Evolutionary conservation across 2,888 invertebrate genomes (phyloP).

Genomic region (Caradrina clavipalpis): DNA sequence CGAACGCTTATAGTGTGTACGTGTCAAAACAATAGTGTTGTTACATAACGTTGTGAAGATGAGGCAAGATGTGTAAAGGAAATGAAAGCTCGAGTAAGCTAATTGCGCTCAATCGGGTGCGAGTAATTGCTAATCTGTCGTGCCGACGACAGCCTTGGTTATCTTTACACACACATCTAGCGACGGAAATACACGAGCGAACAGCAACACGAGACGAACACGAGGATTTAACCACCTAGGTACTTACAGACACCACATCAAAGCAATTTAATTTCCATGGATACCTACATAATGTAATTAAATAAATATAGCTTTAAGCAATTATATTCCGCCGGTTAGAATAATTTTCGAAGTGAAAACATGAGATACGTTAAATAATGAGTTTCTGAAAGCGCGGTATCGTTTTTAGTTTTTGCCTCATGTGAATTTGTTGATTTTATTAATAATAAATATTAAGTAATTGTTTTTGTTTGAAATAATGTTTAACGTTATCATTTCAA

Average conservation of each 20-base stretch:
- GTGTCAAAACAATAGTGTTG: slow-evolving; percentile 26
- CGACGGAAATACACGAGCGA: slow-evolving; percentile 42
- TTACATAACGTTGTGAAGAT: slow-evolving; percentile 32
- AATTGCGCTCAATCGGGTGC: slow-evolving; percentile 81
- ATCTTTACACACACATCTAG: slow-evolving; percentile 65
- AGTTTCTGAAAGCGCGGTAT: slow-evolving; percentile 23
- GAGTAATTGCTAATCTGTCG: slow-evolving; percentile 83
- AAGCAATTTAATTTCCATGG: slow-evolving; percentile 48
- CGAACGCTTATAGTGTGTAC: not conserved
- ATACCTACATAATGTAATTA: slow-evolving; percentile 32
- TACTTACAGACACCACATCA: slow-evolving; percentile 45
- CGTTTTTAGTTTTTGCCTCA: slow-evolving; percentile 16
- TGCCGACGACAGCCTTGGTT: slow-evolving; percentile 69
- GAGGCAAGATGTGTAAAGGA: slow-evolving; percentile 74
- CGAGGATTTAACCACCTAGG: slow-evolving; percentile 39
- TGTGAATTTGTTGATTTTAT: slow-evolving; percentile 33
- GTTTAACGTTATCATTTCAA: not conserved
- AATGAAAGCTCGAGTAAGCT: slow-evolving; percentile 80
- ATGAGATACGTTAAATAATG: slow-evolving; percentile 36
- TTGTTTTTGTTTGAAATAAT: not conserved
- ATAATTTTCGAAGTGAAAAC: slow-evolving; percentile 38
- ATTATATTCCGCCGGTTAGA: slow-evolving; percentile 29
- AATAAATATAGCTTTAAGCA: slow-evolving; percentile 42
- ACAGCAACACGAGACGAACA: slow-evolving; percentile 31
- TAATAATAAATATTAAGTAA: not conserved